A percentile compares a stretch with the other conserved stretches of the same genome.
Conservation (phyloP, 1,140 invertebrate genomes). For the Trichonephila clavata region DNA sequence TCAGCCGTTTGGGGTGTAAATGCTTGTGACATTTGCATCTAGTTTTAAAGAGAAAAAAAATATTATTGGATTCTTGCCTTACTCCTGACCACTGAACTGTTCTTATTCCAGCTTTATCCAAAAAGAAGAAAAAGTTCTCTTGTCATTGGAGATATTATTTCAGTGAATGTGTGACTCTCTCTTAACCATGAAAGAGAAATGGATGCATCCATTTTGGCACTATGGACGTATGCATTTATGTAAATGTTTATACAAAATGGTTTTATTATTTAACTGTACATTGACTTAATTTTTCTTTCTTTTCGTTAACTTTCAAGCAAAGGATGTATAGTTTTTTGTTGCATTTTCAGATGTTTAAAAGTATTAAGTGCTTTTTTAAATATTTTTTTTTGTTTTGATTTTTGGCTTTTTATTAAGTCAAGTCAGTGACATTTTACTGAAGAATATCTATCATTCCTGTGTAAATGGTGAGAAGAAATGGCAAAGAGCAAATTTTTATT, state of each 20-base stretch:
- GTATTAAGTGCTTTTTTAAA: neutral
- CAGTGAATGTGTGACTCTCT: slow-evolving; percentile 3
- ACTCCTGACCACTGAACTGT: slow-evolving; percentile 62
- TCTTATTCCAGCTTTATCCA: slow-evolving; percentile 61
- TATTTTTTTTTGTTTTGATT: neutral
- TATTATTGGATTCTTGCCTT: slow-evolving; percentile 72
- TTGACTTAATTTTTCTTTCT: slow-evolving; percentile 37
- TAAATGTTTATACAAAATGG: slow-evolving; percentile 73
- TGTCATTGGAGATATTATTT: neutral
- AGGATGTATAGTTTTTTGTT: slow-evolving; percentile 74
- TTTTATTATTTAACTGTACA: slow-evolving; percentile 57
- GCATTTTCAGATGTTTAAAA: slow-evolving; percentile 52
- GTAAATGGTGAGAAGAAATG: neutral
- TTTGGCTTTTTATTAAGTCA: neutral
- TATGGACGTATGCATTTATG: slow-evolving; percentile 25
- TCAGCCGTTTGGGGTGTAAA: slow-evolving; percentile 7
- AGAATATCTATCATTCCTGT: slow-evolving; percentile 55
- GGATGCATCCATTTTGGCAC: neutral
- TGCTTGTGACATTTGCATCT: slow-evolving; percentile 49
- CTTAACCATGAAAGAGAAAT: neutral
- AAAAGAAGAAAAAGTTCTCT: neutral
- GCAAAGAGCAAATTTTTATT: neutral
- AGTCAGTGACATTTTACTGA: slow-evolving; percentile 34
- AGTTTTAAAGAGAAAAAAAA: slow-evolving; percentile 30
- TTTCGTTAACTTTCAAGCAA: slow-evolving; percentile 16